These are phyloP conservation scores for Lethocerus indicus DNA, from an alignment of 1,140 invertebrate species.

Conservation along the genomic window DNA sequence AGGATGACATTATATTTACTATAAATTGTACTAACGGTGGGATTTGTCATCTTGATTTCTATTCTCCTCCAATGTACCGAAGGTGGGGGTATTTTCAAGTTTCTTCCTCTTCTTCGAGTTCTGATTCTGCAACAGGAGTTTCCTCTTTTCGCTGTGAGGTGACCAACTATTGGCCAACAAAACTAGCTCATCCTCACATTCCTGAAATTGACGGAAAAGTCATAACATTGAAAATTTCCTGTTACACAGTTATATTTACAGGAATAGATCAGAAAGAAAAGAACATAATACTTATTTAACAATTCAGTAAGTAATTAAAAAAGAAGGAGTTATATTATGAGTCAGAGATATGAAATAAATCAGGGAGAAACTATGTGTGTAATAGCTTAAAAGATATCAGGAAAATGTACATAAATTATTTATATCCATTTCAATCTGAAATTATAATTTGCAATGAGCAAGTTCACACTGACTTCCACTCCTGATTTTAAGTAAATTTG, in stretches of 20 bases:
- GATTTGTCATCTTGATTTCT: neutral
- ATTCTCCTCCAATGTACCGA: neutral
- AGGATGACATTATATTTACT: too few relatives aligned
- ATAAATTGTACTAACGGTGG: too few relatives aligned
- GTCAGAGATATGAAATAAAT: neutral
- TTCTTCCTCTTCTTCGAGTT: constrained; percentile 4
- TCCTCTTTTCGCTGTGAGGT: constrained; percentile 5
- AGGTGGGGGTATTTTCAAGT: neutral
- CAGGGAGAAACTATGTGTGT: neutral
- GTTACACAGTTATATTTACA: neutral
- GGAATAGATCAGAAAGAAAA: neutral
- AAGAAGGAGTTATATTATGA: neutral
- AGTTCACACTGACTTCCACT: neutral
- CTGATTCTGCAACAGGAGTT: neutral
- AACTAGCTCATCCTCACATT: constrained; percentile 8
- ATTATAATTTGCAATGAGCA: neutral
- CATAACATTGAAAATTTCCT: too few relatives aligned
- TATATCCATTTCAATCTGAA: neutral
- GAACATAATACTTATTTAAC: neutral
- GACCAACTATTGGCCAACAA: constrained; percentile 2
- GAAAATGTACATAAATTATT: neutral
- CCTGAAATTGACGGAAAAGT: too few relatives aligned
- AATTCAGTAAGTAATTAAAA: neutral
- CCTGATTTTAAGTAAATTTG: neutral
- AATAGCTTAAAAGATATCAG: neutral